Conservation (phyloP, 2,113 vertebrate genomes). For the Garra rufa region DNA sequence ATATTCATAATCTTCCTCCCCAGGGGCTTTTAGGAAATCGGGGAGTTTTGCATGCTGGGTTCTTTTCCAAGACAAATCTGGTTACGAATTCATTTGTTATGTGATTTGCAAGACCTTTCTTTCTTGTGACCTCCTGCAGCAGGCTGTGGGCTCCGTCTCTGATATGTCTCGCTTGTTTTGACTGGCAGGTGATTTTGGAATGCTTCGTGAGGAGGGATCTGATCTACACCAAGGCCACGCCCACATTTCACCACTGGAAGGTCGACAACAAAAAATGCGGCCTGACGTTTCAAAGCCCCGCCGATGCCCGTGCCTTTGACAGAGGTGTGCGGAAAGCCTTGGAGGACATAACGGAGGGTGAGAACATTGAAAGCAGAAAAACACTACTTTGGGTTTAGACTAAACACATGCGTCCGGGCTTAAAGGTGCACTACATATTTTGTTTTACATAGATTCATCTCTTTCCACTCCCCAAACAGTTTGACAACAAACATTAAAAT, state of each 20-base stretch:
- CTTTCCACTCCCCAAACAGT: not conserved
- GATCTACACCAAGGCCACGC: slow-evolving; percentile 98
- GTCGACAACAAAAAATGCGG: slow-evolving; percentile 95
- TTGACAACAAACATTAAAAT: too few relatives aligned
- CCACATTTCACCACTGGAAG: slow-evolving; percentile 98
- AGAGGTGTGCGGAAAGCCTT: slow-evolving; percentile 96
- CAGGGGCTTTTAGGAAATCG: not conserved
- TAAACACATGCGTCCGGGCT: not conserved
- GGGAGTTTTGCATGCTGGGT: slow-evolving; percentile 6
- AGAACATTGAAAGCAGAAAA: not conserved
- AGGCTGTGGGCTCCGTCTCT: slow-evolving; percentile 18
- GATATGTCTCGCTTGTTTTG: slow-evolving; percentile 33
- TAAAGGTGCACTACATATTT: not conserved
- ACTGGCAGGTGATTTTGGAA: slow-evolving; percentile 91
- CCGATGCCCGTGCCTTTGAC: slow-evolving; percentile 96
- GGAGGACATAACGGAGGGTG: slow-evolving; percentile 98
- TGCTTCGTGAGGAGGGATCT: slow-evolving; percentile 96
- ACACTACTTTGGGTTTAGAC: not conserved
- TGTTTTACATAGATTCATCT: not conserved
- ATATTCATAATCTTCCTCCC: not conserved
- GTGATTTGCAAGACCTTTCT: slow-evolving; percentile 10
- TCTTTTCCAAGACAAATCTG: slow-evolving; percentile 10
- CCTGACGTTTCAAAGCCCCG: slow-evolving; percentile 96
- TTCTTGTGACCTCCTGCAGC: not conserved
- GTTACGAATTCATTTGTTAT: not conserved